Conservation (phyloP, 2,113 vertebrate species). For the Oreocharis arfaki region DNA sequence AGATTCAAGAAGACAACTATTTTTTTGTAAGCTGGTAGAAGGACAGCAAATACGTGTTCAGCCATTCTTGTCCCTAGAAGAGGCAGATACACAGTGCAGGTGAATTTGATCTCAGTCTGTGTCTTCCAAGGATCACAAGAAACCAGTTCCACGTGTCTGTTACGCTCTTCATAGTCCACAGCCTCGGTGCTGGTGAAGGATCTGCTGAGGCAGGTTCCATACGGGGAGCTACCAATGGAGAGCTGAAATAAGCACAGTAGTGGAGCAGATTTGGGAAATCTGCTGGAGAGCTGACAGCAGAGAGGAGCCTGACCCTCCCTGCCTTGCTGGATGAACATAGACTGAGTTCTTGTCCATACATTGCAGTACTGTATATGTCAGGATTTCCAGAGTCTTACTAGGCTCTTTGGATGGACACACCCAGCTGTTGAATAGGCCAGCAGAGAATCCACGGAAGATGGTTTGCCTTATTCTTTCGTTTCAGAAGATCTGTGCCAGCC, state of each 20-base stretch:
- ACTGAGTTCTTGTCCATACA: background rate
- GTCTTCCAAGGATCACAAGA: background rate
- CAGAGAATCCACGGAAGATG: background rate
- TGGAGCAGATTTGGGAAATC: background rate
- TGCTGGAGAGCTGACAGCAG: background rate
- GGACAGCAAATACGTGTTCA: fast-evolving
- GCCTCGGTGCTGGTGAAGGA: background rate
- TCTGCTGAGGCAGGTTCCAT: background rate
- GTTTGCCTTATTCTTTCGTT: background rate
- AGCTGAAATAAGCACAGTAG: background rate
- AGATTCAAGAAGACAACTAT: background rate
- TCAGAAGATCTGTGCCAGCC: background rate
- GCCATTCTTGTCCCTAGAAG: background rate
- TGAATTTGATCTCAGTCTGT: background rate
- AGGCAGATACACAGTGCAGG: background rate
- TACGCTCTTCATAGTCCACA: background rate
- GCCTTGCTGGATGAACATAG: background rate
- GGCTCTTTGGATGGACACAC: background rate
- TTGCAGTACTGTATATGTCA: background rate
- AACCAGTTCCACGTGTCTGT: background rate
- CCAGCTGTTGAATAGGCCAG: background rate
- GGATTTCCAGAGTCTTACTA: background rate
- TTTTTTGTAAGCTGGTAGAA: background rate
- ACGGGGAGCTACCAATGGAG: background rate
- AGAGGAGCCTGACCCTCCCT: background rate